A percentile compares a stretch with the other conserved stretches of the same genome.
These are phyloP conservation scores for Fregetta grallaria DNA, from an alignment of 2,113 vertebrate species.

Conservation along the genomic window DNA sequence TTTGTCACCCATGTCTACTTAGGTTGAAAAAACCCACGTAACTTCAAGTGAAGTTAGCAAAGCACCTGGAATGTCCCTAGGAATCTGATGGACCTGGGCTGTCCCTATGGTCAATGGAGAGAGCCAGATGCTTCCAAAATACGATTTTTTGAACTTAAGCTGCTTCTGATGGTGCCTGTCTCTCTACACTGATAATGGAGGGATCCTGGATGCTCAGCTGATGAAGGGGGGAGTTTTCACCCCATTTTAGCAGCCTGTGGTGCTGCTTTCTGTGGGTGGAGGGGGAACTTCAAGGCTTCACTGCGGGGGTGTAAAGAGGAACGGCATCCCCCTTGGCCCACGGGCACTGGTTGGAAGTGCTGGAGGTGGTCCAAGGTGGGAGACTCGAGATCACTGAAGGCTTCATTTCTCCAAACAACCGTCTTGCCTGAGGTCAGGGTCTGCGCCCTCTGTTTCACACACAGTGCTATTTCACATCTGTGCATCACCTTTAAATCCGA, in stretches of 20 bases:
- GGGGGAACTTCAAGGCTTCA: not conserved
- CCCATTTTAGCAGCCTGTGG: not conserved
- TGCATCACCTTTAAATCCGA: not conserved
- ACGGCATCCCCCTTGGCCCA: not conserved
- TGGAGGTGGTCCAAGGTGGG: not conserved
- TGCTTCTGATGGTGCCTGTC: not conserved
- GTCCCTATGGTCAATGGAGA: not conserved
- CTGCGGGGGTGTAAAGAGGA: not conserved
- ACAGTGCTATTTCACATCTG: not conserved
- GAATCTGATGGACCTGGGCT: not conserved
- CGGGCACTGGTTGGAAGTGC: not conserved
- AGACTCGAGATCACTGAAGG: not conserved
- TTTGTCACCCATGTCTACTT: not conserved
- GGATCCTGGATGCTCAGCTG: not conserved
- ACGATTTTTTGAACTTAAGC: not conserved
- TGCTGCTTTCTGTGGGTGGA: not conserved
- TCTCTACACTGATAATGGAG: not conserved
- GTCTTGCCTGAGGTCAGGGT: not conserved
- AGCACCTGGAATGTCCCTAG: not conserved
- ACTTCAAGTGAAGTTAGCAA: not conserved
- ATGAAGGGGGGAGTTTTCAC: not conserved
- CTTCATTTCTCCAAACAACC: not conserved
- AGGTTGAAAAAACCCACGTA: not conserved
- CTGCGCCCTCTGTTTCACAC: accelerated
- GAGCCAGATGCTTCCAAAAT: not conserved